Conservation (phyloP, 2,797 vertebrate genomes). For the Sandelia bainsii region DNA sequence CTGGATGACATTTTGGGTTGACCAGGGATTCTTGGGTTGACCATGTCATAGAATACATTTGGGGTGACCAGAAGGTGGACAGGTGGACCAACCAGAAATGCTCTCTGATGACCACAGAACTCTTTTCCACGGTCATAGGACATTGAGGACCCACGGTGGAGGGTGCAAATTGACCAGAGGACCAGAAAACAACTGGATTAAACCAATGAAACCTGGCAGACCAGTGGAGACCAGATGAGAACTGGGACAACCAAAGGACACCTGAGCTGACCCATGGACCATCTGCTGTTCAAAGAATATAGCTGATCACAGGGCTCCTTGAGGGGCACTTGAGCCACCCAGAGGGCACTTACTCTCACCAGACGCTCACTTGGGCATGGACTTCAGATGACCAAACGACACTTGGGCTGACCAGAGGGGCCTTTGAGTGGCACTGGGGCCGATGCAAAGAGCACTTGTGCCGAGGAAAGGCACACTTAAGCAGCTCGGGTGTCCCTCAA, state of each 20-base stretch:
- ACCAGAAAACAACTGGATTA: too few relatives aligned
- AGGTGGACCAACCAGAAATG: not conserved
- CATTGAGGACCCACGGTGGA: too few relatives aligned
- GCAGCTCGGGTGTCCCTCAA: conserved; percentile 3
- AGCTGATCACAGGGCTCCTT: not conserved
- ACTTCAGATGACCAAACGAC: not conserved
- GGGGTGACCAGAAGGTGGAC: not conserved
- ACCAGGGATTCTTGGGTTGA: not conserved
- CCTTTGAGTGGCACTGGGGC: not conserved
- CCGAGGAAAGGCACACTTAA: not conserved
- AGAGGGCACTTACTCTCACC: not conserved
- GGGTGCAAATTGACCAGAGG: too few relatives aligned
- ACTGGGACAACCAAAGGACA: not conserved
- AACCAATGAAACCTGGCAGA: not conserved
- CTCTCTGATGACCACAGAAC: too few relatives aligned
- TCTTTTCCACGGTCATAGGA: too few relatives aligned
- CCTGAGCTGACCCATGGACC: not conserved
- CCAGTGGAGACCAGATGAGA: not conserved
- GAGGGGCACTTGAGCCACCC: not conserved
- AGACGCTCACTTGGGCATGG: not conserved
- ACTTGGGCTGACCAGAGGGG: not conserved
- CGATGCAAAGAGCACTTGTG: not conserved
- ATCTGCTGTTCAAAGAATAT: not conserved
- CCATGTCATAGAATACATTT: too few relatives aligned
- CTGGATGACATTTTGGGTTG: not conserved